phyloP scores from a whole-genome alignment of 2,113 vertebrate genomes.

The Paramisgurnus dabryanus region DNA sequence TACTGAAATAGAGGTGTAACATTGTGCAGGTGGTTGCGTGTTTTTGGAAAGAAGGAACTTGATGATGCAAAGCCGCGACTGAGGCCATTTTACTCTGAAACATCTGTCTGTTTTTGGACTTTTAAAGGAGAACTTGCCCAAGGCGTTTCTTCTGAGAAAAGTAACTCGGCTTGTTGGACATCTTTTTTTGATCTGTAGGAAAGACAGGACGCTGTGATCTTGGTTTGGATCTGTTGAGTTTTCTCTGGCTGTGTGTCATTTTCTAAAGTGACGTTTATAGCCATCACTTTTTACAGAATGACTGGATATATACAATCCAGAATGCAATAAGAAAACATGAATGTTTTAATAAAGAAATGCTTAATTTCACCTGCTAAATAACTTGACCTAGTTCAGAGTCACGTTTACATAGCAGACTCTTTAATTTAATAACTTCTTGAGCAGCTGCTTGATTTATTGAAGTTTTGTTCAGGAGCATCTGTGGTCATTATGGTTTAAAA shows the following conservation, averaged over 20 bases:
- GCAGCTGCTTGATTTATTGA: slow-evolving; percentile 53
- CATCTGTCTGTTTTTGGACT: slow-evolving; percentile 35
- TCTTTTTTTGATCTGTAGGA: slow-evolving; percentile 30
- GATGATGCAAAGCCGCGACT: slow-evolving; percentile 26
- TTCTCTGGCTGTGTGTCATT: neutral
- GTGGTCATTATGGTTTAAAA: slow-evolving; percentile 53
- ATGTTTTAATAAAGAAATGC: neutral
- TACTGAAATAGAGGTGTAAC: slow-evolving; percentile 25
- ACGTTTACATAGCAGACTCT: slow-evolving; percentile 51
- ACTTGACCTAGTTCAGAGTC: slow-evolving; percentile 51
- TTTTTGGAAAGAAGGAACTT: slow-evolving; percentile 18
- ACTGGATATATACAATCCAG: neutral
- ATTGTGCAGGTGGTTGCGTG: slow-evolving; percentile 1
- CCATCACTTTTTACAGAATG: neutral
- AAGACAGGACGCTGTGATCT: slow-evolving; percentile 35
- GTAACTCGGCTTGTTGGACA: slow-evolving; percentile 35
- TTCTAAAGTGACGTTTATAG: slow-evolving; percentile 11
- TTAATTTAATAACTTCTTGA: slow-evolving; percentile 56
- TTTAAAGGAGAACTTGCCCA: slow-evolving; percentile 30
- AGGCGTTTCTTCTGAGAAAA: slow-evolving; percentile 31
- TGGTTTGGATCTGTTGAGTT: slow-evolving; percentile 11
- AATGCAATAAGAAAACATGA: no score
- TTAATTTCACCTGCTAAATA: slow-evolving; percentile 48
- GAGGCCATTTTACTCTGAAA: slow-evolving; percentile 17
- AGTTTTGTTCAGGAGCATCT: slow-evolving; percentile 52